These are phyloP conservation scores for Ancistrus triradiatus DNA, from an alignment of 2,113 vertebrate genomes.

Conservation along the genomic window DNA sequence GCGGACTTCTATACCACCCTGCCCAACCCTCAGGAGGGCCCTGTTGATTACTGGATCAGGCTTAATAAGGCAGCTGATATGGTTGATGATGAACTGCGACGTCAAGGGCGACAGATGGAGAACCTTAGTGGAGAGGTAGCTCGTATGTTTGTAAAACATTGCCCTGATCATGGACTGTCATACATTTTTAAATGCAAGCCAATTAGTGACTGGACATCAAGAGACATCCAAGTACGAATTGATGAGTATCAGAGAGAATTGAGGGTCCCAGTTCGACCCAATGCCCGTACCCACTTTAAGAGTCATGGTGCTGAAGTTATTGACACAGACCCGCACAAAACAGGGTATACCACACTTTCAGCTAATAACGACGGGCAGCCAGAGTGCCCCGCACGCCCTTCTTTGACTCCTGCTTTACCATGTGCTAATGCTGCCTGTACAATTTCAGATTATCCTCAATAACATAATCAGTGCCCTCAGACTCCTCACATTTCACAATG, in stretches of 20 bases:
- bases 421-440: too few relatives aligned
- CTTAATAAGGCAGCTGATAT: too few relatives aligned
- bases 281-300: neutral
- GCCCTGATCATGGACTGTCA: constrained; percentile 3
- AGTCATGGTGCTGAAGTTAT: neutral
- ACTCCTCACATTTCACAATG: too few relatives aligned
- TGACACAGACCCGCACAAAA: constrained; percentile 20
- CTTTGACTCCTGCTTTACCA: too few relatives aligned
- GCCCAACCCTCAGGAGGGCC: too few relatives aligned
- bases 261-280: neutral
- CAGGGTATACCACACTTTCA: too few relatives aligned
- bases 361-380: too few relatives aligned
- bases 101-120: constrained; percentile 8
- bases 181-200: constrained; percentile 23
- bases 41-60: neutral
- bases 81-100: neutral
- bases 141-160: constrained; percentile 28
- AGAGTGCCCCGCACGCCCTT: too few relatives aligned
- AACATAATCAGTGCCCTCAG: too few relatives aligned
- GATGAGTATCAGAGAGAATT: constrained; percentile 36
- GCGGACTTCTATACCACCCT: too few relatives aligned
- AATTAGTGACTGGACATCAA: constrained; percentile 18
- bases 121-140: constrained; percentile 9
- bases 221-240: constrained; percentile 25
- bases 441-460: too few relatives aligned